Conservation (phyloP, 2,888 invertebrate genomes). For the Drosophila demipolita region DNA sequence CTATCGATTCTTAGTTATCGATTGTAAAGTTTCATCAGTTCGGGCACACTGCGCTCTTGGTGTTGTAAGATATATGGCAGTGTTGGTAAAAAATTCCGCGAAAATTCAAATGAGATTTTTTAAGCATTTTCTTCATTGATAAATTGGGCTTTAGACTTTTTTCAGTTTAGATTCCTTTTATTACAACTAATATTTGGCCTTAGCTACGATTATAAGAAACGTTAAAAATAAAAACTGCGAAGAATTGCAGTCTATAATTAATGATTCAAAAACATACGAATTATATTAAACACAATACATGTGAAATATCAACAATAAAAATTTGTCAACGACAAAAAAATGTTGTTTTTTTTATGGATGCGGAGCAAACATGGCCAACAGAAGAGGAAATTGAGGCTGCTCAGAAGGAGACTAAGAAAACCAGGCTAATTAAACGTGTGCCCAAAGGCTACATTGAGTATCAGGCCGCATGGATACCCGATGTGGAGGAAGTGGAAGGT, state of each 20-base stretch:
- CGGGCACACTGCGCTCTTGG: conserved; percentile 4
- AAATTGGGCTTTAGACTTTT: neutral
- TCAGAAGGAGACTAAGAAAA: conserved; percentile 86
- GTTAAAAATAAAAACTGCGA: neutral
- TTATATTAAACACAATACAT: neutral
- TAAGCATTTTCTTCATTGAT: neutral
- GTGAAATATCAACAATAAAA: conserved; percentile 22
- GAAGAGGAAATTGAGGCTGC: conserved; percentile 94
- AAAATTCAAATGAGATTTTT: neutral
- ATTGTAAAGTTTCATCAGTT: neutral
- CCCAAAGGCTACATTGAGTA: conserved; percentile 99
- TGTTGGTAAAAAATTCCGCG: conserved; percentile 8
- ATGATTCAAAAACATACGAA: conserved; percentile 5
- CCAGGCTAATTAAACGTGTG: conserved; percentile 91
- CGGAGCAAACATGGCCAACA: conserved; percentile 98
- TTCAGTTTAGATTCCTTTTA: neutral
- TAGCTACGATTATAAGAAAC: neutral
- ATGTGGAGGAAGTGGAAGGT: conserved; percentile 88
- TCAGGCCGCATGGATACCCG: conserved; percentile 97
- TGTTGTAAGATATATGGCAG: neutral
- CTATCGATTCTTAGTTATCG: conserved; percentile 23
- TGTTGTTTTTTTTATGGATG: conserved; percentile 88
- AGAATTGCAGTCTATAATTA: conserved; percentile 12
- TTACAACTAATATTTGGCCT: neutral
- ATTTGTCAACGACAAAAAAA: conserved; percentile 66